Evolutionary conservation across 2,113 vertebrate species (phyloP).

Genomic region (Diadophis punctatus): DNA sequence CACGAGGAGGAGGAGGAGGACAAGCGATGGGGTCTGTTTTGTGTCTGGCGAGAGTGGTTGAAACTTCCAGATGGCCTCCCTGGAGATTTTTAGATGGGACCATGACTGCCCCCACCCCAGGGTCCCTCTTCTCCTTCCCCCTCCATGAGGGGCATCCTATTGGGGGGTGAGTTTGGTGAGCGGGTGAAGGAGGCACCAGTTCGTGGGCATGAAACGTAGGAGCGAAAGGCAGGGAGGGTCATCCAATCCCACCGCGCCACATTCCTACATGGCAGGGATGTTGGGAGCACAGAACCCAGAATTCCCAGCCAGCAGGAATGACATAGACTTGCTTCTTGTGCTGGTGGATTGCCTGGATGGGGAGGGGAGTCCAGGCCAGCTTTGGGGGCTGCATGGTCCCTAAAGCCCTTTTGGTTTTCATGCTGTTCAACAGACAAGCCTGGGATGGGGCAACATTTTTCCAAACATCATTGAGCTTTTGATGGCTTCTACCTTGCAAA

Average conservation of each 20-base stretch:
- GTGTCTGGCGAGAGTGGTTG: background rate
- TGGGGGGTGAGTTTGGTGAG: background rate
- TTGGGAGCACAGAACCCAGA: background rate
- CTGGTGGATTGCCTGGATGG: background rate
- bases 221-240: background rate
- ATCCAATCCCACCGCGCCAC: fast-evolving
- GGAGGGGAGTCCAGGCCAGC: background rate
- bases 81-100: background rate
- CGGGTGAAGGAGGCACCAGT: background rate
- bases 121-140: background rate
- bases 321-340: background rate
- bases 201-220: too few species aligned
- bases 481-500: background rate
- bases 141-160: background rate
- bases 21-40: background rate
- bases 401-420: background rate
- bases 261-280: background rate
- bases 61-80: background rate
- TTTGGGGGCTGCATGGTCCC: background rate
- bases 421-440: background rate
- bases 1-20: background rate
- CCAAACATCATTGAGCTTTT: background rate
- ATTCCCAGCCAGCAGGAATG: background rate
- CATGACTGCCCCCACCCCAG: background rate
- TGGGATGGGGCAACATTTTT: background rate